phyloP scores from a whole-genome alignment of 2,797 vertebrate genomes.

The Pterois miles region DNA sequence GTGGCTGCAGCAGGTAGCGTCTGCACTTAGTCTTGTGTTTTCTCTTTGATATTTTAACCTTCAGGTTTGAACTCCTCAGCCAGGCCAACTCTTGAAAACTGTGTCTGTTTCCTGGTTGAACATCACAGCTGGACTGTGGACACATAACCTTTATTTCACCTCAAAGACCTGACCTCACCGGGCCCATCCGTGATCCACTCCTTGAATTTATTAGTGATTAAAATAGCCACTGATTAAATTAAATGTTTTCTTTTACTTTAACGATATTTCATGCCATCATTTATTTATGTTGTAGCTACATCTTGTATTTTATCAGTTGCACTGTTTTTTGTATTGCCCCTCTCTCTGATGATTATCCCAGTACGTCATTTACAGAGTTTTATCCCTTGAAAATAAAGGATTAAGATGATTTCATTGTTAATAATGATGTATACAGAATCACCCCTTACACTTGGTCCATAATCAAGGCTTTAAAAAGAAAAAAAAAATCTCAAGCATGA shows the following conservation, averaged over 20 bases:
- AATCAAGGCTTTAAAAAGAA: neutral
- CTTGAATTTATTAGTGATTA: neutral
- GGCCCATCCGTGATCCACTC: neutral
- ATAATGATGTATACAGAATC: neutral
- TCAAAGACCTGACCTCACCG: neutral
- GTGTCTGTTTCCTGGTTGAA: neutral
- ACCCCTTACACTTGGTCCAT: neutral
- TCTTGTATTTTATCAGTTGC: neutral
- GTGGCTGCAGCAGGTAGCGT: conserved; percentile 20
- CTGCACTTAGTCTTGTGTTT: neutral
- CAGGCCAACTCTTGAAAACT: neutral
- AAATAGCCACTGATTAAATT: neutral
- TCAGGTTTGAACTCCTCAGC: neutral
- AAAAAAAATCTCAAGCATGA: neutral
- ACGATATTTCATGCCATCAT: neutral
- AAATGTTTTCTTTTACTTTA: neutral
- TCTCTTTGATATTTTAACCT: neutral
- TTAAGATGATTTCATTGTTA: neutral
- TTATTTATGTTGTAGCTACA: neutral
- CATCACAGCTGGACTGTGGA: neutral
- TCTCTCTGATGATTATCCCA: neutral
- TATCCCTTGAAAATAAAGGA: neutral
- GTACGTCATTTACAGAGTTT: neutral
- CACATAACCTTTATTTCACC: neutral
- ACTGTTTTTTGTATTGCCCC: neutral